Evolutionary conservation across 2,797 vertebrate genomes (phyloP), one percentile per base, ranked within the genome.

Genomic region (Neomorphus geoffroyi): DNA sequence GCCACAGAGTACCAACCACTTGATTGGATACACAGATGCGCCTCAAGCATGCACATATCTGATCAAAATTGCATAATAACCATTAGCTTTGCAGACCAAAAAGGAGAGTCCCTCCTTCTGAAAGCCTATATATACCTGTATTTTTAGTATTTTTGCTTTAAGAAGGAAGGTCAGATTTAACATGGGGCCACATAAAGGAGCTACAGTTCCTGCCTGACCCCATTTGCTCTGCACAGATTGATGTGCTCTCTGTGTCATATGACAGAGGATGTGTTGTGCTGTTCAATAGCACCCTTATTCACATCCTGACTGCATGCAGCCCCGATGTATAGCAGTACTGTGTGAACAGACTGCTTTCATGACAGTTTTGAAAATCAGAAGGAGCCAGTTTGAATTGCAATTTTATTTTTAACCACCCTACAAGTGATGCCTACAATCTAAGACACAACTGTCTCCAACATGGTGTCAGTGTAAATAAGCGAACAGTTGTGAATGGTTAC

Each of bases 291-390:
- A 86, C 67, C 70, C 82, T 94, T 90, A 82, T 78, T 88, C 92
- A 78, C 65, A 94, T 75, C 90, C 86, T 81, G n/a, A 54, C 64
- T 86, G 89, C 46, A 82, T 60, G 67, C 69, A 86, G 61, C 60
- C 85, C 86, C 75, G 66, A 84, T 75, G 67, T 80, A 87, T 30
- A 92, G 70, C 57, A 85, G 72, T 46, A 66, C 78, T 95, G 81
- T 88, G 81, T 60, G 81, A 96, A 93, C 89, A 95, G 88, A 93
- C 75, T 94, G 85, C 57, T 91, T 94, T 94, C 66, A 91, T 53
- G 57, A 70, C 81, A 86, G 86, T 91, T 97, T 88, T 92, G 85
- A 93, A 96, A 88, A 71, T 90, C 82, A 71, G 70, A 78, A 72
- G 18, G 65, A 80, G 79, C 5, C n/a, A 71, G 64, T 85, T 72